Base-by-base conservation (phyloP, 2,113 vertebrate species). In the Orycteropus afer region DNA sequence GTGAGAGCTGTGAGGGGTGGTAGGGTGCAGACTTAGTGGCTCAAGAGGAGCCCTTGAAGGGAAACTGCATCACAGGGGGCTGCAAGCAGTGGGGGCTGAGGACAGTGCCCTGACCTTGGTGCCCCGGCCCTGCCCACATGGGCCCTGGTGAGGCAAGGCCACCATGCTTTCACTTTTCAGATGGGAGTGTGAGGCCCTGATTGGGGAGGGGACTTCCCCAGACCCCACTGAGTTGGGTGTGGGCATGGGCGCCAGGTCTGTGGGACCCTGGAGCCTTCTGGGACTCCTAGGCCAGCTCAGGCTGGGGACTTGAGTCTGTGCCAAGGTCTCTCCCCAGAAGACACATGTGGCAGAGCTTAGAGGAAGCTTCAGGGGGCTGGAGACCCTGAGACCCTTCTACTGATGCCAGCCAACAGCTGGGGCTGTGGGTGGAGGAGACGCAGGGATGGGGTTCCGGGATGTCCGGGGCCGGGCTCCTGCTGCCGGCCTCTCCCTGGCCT, bases 341-440 rank as follows among this genome's bases (percentile, higher is more conserved):
- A 34, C 0, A 0, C 42, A 29, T 4, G 0, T 45, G 49, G 32
- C 45, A 3, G 11, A 13, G 32, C 59, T 51, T 7, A 18, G 8
- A n/a, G 0, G 0, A 2, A 2, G 20, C 5, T 0, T 5, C 13
- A 49, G 10, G 8, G 84, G 6, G 25, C 73, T 20, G 1, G 0
- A 0, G 25, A 23, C 14, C 55, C 78, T 32, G 23, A 53, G 90
- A 37, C 57, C 32, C 61, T n/a, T 2, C 7, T 20, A 11, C 27
- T n/a, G 77, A 42, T 4, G 2, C 10, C n/a, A 78, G 45, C 53
- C 17, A 37, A 13, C 15, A 20, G 11, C 10, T 73, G 11, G 1
- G 12, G 37, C 34, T 59, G 27, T 23, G 22, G 25, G 10, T 1
- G 0, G 42, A 8, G 1, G 25, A 12, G 13, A 37, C 9, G 0